Evolutionary conservation across 2,888 invertebrate species (phyloP).

Genomic region (Spisula solida): DNA sequence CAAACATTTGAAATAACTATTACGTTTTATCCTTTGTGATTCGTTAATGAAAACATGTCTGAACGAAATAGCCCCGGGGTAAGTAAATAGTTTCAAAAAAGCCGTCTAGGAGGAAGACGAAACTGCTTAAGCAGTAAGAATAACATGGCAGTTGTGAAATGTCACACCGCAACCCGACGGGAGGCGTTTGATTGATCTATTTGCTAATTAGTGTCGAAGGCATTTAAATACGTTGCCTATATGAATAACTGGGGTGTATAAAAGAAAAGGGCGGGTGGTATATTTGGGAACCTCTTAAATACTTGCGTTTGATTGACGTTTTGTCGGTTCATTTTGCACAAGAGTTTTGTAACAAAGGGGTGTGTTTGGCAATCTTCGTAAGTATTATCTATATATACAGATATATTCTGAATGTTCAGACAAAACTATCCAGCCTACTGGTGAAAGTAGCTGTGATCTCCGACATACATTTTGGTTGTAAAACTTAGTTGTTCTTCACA

Average conservation of each 20-base stretch:
- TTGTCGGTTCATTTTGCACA: slow-evolving; percentile 4
- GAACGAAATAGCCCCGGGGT: background rate
- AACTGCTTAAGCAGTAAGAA: slow-evolving; percentile 22
- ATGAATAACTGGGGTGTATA: slow-evolving; percentile 23
- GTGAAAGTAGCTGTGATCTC: background rate
- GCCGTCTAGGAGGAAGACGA: slow-evolving; percentile 30
- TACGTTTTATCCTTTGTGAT: slow-evolving; percentile 3
- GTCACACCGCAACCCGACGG: slow-evolving; percentile 59
- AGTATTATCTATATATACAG: slow-evolving; percentile 5
- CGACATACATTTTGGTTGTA: background rate
- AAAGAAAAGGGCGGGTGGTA: slow-evolving; percentile 35
- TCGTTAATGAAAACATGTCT: slow-evolving; percentile 10
- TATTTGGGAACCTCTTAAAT: slow-evolving; percentile 20
- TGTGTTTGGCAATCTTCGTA: slow-evolving; percentile 4
- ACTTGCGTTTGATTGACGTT: slow-evolving; percentile 49
- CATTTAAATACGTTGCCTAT: slow-evolving; percentile 42
- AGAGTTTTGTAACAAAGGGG: slow-evolving; percentile 7
- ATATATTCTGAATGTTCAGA: background rate
- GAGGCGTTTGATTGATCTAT: slow-evolving; percentile 59
- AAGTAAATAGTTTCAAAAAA: slow-evolving; percentile 39
- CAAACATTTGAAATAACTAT: slow-evolving; percentile 2
- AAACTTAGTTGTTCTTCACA: background rate
- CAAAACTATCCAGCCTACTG: background rate
- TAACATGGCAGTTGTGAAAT: slow-evolving; percentile 61
- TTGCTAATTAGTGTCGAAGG: slow-evolving; percentile 65